Conservation (phyloP, 2,113 vertebrate genomes). For the Odocoileus virginianus region DNA sequence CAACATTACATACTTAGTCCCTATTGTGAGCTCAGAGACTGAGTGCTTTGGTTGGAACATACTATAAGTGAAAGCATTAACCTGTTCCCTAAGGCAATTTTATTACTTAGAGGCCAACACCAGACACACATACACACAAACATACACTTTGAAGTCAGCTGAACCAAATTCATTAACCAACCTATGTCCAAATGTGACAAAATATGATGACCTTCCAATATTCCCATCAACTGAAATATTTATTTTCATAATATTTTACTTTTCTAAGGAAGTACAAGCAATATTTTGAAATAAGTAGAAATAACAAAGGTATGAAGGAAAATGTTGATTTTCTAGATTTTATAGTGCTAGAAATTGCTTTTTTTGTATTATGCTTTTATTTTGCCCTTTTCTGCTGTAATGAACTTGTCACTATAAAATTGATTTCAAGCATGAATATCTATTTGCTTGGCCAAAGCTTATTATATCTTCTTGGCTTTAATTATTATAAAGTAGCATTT, state of each 20-base stretch:
- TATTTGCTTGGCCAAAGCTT: slow-evolving; percentile 28
- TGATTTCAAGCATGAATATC: slow-evolving; percentile 22
- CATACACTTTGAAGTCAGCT: neutral
- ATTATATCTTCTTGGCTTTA: slow-evolving; percentile 44
- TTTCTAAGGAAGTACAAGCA: neutral
- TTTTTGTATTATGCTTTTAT: neutral
- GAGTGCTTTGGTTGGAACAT: neutral
- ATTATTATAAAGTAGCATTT: slow-evolving; percentile 36
- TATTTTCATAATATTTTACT: neutral
- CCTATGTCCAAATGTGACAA: neutral
- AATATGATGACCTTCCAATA: neutral
- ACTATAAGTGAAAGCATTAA: neutral
- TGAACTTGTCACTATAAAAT: neutral
- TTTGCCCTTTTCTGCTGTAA: neutral
- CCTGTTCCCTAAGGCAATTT: neutral
- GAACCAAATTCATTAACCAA: neutral
- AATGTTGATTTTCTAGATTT: neutral
- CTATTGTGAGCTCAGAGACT: neutral
- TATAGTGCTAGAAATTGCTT: neutral
- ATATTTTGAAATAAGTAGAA: slow-evolving; percentile 4
- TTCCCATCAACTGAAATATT: neutral
- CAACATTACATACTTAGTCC: neutral
- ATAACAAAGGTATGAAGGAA: neutral
- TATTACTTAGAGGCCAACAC: neutral
- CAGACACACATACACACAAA: neutral